These are phyloP conservation scores for Sinocyclocheilus anophthalmus DNA, from an alignment of 2,113 vertebrate genomes.

Conservation along the genomic window DNA sequence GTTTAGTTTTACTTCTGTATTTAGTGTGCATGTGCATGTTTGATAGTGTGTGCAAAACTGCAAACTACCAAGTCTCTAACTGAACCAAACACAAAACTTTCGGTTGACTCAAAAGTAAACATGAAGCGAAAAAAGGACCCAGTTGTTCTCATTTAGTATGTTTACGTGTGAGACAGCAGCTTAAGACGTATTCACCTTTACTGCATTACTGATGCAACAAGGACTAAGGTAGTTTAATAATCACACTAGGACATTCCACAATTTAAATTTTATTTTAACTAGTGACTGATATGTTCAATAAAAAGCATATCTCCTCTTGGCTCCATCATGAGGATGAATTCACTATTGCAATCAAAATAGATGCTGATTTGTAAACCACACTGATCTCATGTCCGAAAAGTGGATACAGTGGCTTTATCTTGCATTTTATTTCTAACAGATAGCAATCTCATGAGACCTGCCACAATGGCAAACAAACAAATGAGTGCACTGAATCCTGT, in stretches of 20 bases:
- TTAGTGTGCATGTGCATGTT: neutral
- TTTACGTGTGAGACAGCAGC: neutral
- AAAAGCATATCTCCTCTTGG: neutral
- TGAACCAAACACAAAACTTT: neutral
- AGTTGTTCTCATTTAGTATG: neutral
- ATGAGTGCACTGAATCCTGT: conserved; percentile 35
- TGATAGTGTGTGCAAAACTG: neutral
- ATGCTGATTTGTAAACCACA: conserved; percentile 57
- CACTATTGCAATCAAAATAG: conserved; percentile 58
- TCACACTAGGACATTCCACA: no score
- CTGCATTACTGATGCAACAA: neutral
- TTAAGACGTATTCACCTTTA: neutral
- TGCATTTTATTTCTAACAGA: no score
- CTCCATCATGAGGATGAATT: conserved; percentile 33
- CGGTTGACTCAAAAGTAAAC: neutral
- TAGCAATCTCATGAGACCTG: conserved; percentile 37
- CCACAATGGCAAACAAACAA: conserved; percentile 65
- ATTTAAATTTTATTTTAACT: no score
- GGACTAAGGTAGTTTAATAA: no score
- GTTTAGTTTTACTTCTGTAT: neutral
- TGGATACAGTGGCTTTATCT: no score
- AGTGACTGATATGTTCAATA: neutral
- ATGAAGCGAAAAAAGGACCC: neutral
- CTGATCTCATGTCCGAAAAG: no score
- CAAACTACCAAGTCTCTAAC: neutral